phyloP scores from a whole-genome alignment of 2,113 vertebrate genomes.

The Ciconia boyciana region DNA sequence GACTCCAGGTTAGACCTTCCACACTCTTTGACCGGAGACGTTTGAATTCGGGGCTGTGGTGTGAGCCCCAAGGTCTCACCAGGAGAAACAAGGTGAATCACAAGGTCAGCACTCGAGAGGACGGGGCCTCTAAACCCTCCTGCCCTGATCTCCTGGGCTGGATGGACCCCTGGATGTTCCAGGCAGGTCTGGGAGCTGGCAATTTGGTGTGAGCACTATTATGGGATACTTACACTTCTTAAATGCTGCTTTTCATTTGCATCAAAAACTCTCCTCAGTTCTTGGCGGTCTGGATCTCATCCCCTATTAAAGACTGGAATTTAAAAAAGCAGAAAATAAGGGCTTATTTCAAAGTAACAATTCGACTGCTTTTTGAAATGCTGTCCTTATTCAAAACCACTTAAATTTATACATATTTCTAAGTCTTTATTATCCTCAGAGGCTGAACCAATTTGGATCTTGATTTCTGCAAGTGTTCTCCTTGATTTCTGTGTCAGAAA shows the following conservation, averaged over 20 bases:
- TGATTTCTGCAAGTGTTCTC: slow-evolving; percentile 37
- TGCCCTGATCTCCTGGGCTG: not conserved
- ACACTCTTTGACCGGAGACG: fast-evolving
- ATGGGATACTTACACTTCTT: slow-evolving; percentile 68
- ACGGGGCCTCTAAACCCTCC: not conserved
- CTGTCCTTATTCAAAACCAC: slow-evolving; percentile 55
- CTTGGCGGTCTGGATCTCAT: slow-evolving; percentile 45
- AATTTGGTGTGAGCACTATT: not conserved
- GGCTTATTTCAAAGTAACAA: slow-evolving; percentile 70
- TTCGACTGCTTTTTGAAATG: slow-evolving; percentile 57
- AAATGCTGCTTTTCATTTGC: slow-evolving; percentile 62
- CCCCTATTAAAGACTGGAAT: slow-evolving; percentile 49
- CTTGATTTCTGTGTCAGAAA: slow-evolving; percentile 57
- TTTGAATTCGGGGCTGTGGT: not conserved
- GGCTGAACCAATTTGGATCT: slow-evolving; percentile 60
- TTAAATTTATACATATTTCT: slow-evolving; percentile 66
- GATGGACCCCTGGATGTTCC: not conserved
- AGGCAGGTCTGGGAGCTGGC: not conserved
- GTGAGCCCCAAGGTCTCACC: not conserved
- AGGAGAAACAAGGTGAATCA: not conserved
- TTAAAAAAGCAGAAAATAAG: slow-evolving; percentile 67
- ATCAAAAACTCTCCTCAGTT: slow-evolving; percentile 49
- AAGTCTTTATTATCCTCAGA: slow-evolving; percentile 61
- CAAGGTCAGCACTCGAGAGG: not conserved
- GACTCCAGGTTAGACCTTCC: not conserved